Conservation (phyloP, 1,140 invertebrate species). For the Temnothorax nylanderi region DNA sequence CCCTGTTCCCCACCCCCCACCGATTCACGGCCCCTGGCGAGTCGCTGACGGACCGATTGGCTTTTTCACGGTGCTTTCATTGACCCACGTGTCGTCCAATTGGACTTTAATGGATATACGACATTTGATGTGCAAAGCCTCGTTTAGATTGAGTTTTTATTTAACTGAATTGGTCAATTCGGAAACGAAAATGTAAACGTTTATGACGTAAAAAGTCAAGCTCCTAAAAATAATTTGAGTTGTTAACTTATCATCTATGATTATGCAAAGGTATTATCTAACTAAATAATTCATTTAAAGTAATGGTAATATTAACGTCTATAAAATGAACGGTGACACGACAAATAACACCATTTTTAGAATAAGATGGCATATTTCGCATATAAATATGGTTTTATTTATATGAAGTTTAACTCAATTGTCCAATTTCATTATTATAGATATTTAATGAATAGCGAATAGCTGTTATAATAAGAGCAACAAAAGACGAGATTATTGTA, state of each 20-base stretch:
- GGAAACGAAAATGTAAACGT: neutral
- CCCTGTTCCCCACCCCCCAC: neutral
- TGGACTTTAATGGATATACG: slow-evolving; percentile 4
- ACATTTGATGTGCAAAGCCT: neutral
- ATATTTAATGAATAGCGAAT: neutral
- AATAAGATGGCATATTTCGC: neutral
- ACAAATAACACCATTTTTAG: no score
- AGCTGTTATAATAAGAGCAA: neutral
- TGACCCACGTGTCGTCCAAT: neutral
- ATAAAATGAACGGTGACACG: no score
- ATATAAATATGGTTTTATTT: neutral
- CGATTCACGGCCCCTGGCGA: neutral
- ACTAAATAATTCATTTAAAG: neutral
- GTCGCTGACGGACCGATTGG: neutral
- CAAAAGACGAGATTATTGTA: neutral
- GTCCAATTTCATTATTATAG: neutral
- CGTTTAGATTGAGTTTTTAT: neutral
- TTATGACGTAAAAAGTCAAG: neutral
- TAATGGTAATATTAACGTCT: neutral
- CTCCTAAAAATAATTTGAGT: neutral
- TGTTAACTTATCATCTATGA: neutral
- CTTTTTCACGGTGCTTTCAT: slow-evolving; percentile 24
- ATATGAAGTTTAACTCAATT: neutral
- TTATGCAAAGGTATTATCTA: neutral
- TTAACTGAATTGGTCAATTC: neutral